phyloP scores from a whole-genome alignment of 1,140 invertebrate species.

The Tetramorium simillimum region DNA sequence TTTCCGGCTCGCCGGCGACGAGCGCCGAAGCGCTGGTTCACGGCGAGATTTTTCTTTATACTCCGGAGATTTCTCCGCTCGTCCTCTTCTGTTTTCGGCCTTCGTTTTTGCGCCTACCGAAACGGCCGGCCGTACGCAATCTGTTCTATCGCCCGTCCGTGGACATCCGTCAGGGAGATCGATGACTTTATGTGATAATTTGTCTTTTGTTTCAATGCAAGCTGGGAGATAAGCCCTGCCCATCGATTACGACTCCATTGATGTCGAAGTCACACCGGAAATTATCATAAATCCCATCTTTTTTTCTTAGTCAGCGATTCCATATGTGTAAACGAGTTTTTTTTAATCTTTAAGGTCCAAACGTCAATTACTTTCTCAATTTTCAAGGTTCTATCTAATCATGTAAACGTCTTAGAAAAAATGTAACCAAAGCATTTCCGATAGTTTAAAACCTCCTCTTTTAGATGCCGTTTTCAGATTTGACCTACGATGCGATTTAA shows the following conservation, averaged over 20 bases:
- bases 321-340: neutral
- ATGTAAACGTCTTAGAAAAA: too few species aligned
- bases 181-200: conserved; percentile 53
- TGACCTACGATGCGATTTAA: too few species aligned
- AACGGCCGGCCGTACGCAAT: conserved; percentile 12
- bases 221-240: neutral
- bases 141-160: conserved; percentile 25
- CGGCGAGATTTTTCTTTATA: conserved; percentile 56
- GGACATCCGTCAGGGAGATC: conserved; percentile 41
- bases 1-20: conserved; percentile 62
- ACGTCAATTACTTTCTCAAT: too few species aligned
- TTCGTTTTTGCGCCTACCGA: conserved; percentile 17
- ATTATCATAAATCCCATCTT: neutral
- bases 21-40: conserved; percentile 59
- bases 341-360: neutral
- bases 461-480: too few species aligned
- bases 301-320: neutral
- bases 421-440: too few species aligned
- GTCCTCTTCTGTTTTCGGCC: conserved; percentile 29
- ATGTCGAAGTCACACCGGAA: neutral
- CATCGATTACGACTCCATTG: conserved; percentile 3
- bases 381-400: too few species aligned
- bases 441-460: too few species aligned
- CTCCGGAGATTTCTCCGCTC: conserved; percentile 40
- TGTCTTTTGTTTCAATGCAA: conserved; percentile 38